Conservation (phyloP, 2,113 vertebrate species). For the Proterorhinus semilunaris region DNA sequence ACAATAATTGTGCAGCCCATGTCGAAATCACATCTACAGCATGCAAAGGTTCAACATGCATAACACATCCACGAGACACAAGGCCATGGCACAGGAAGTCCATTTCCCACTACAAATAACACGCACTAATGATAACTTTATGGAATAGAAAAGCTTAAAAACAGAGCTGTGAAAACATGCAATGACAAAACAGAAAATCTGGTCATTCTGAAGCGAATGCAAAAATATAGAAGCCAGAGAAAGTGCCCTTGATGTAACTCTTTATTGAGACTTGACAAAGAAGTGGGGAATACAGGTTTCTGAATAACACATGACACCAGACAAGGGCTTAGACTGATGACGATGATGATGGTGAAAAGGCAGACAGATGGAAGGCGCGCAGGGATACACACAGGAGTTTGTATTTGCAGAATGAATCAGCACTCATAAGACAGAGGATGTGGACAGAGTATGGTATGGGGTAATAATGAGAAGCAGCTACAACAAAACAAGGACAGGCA, state of each 20-base stretch:
- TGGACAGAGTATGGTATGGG: slow-evolving; percentile 14
- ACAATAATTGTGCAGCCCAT: too few species aligned
- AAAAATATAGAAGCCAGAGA: slow-evolving; percentile 60
- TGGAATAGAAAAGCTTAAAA: background rate
- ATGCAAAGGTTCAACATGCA: slow-evolving; percentile 50
- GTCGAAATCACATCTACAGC: slow-evolving; percentile 5
- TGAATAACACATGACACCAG: slow-evolving; percentile 30
- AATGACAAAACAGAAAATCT: slow-evolving; percentile 14
- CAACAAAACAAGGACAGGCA: slow-evolving; percentile 29
- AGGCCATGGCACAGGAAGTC: slow-evolving; percentile 22
- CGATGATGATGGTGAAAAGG: background rate
- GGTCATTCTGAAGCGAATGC: slow-evolving; percentile 26
- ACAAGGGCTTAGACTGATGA: slow-evolving; percentile 13
- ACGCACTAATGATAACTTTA: background rate
- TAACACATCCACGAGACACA: slow-evolving; percentile 9
- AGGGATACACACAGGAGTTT: slow-evolving; percentile 13
- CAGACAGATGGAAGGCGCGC: slow-evolving; percentile 5
- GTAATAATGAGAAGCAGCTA: slow-evolving; percentile 30
- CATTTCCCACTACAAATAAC: slow-evolving; percentile 15
- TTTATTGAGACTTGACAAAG: slow-evolving; percentile 69
- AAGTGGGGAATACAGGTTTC: slow-evolving; percentile 51
- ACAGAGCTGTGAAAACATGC: background rate
- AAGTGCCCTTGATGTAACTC: slow-evolving; percentile 65
- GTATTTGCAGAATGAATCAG: background rate
- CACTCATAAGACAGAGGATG: slow-evolving; percentile 10